Evolutionary conservation across 2,797 vertebrate species (phyloP).

Genomic region (Crocidura indochinensis): DNA sequence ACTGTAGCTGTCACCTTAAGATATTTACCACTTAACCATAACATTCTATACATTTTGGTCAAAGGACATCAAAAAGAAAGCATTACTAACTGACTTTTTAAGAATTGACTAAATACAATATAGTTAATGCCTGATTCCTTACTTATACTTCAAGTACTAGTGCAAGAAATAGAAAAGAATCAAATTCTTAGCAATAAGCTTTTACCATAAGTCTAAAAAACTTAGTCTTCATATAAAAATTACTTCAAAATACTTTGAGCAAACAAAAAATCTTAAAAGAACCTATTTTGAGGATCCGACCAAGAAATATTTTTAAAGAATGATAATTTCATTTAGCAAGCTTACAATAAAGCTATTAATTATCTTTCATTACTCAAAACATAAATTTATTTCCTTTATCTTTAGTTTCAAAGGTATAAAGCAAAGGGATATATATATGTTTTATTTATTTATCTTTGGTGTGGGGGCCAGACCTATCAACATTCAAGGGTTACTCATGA

Average conservation of each 20-base stretch:
- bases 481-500: too few species aligned
- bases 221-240: constrained; percentile 65
- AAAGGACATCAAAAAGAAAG: constrained; percentile 50
- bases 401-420: constrained; percentile 59
- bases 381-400: constrained; percentile 70
- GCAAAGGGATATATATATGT: too few species aligned
- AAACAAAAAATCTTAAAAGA: constrained; percentile 45
- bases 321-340: constrained; percentile 78
- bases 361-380: constrained; percentile 63
- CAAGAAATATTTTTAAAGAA: constrained; percentile 62
- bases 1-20: constrained; percentile 67
- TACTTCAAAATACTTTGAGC: constrained; percentile 42
- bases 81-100: constrained; percentile 62
- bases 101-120: constrained; percentile 76
- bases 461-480: too few species aligned
- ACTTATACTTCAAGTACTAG: constrained; percentile 75
- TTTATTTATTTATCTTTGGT: too few species aligned
- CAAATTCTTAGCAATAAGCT: constrained; percentile 85
- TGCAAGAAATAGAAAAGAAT: constrained; percentile 85
- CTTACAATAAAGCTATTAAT: constrained; percentile 71
- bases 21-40: constrained; percentile 72
- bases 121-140: constrained; percentile 75
- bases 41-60: constrained; percentile 45
- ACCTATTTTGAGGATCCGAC: neutral
- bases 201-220: constrained; percentile 72